These are phyloP conservation scores for Nothobranchius kuhntae DNA, from an alignment of 2,113 vertebrate genomes.

Conservation along the genomic window DNA sequence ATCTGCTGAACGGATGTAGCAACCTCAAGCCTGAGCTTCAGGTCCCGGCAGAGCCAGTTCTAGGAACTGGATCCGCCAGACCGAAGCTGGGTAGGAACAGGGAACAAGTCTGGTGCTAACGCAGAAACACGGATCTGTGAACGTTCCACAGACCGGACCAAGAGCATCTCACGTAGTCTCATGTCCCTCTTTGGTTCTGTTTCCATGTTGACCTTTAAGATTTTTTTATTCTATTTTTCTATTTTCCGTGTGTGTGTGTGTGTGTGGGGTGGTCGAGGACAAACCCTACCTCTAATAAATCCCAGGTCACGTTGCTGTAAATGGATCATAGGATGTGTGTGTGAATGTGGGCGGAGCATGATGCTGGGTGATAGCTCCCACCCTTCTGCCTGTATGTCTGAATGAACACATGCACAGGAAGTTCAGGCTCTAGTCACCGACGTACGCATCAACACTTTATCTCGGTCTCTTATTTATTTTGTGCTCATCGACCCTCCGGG, in stretches of 20 bases:
- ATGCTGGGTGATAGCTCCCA: conserved; percentile 3
- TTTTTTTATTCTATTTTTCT: conserved; percentile 39
- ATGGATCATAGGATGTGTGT: conserved; percentile 13
- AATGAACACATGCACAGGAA: conserved; percentile 4
- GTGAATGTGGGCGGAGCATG: conserved; percentile 24
- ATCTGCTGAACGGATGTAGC: conserved; percentile 30
- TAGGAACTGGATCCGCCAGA: background rate
- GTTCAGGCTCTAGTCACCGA: conserved; percentile 1
- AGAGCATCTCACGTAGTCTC: conserved; percentile 40
- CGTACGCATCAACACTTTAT: conserved; percentile 13
- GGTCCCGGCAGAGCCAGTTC: background rate
- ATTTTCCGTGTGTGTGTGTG: conserved; percentile 7
- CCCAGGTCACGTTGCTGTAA: conserved; percentile 60
- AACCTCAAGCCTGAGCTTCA: conserved; percentile 19
- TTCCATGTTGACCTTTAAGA: conserved; percentile 6
- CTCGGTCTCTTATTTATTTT: conserved; percentile 25
- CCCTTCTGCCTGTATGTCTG: conserved; percentile 6
- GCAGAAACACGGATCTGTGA: conserved; percentile 30
- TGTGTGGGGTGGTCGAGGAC: conserved; percentile 9
- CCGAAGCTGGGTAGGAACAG: background rate
- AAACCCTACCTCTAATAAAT: conserved; percentile 56
- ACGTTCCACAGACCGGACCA: conserved; percentile 60
- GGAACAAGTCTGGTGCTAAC: conserved; percentile 56
- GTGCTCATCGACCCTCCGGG: background rate
- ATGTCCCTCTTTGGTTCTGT: background rate